Evolutionary conservation across 2,888 invertebrate species (phyloP).

Genomic region (Apamea epomidion): DNA sequence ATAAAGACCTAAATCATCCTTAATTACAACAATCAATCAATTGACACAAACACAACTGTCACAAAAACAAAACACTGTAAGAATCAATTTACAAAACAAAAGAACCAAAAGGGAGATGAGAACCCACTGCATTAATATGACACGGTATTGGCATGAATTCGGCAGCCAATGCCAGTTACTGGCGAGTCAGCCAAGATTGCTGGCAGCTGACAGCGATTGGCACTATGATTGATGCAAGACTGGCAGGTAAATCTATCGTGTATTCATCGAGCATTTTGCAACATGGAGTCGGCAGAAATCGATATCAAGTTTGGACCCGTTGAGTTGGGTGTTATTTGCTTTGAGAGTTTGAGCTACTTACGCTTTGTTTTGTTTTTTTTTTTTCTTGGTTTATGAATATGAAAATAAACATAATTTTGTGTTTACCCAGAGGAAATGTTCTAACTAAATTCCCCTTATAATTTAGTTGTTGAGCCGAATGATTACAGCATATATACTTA

Average conservation of each 20-base stretch:
- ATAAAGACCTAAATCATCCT: neutral
- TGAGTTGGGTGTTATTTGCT: constrained; percentile 30
- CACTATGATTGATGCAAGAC: constrained; percentile 75
- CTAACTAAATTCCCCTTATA: neutral
- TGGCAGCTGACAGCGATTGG: constrained; percentile 78
- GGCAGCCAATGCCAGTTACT: constrained; percentile 64
- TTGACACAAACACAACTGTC: constrained; percentile 16
- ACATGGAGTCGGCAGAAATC: constrained; percentile 39
- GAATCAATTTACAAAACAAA: constrained; percentile 36
- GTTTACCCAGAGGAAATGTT: too few species aligned
- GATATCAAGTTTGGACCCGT: constrained; percentile 35
- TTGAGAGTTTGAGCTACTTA: neutral
- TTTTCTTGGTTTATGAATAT: neutral
- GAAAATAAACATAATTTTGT: neutral
- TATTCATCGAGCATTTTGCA: constrained; percentile 57
- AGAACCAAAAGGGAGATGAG: constrained; percentile 34
- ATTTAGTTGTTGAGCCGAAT: neutral
- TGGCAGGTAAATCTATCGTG: constrained; percentile 62
- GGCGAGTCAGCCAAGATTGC: constrained; percentile 67
- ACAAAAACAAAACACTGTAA: constrained; percentile 40
- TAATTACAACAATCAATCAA: constrained; percentile 30
- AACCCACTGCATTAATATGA: constrained; percentile 65
- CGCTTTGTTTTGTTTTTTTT: constrained; percentile 32
- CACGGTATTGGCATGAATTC: constrained; percentile 70
- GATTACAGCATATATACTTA: neutral